Percentiles rank a stretch among this genome's conserved stretches.
Conservation (phyloP, 2,888 invertebrate species). For the Drosophila nigricruria region DNA sequence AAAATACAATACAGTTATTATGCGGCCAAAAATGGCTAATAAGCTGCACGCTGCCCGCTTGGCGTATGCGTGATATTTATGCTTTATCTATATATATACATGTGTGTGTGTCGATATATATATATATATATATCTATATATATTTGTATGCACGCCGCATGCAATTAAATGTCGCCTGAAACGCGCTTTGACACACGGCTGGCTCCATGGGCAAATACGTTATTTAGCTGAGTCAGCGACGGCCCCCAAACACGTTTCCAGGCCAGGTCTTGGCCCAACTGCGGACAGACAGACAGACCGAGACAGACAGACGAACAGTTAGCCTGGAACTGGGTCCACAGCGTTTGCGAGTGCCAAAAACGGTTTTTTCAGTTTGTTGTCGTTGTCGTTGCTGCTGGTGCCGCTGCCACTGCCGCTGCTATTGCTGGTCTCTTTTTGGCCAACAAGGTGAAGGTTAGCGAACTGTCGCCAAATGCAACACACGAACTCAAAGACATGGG, state of each 20-base stretch:
- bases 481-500: conserved; percentile 24
- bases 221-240: conserved; percentile 62
- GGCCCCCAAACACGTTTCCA: conserved; percentile 71
- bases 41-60: conserved; percentile 45
- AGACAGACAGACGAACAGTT: conserved; percentile 16
- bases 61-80: conserved; percentile 69
- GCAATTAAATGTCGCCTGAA: conserved; percentile 60
- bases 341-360: conserved; percentile 45
- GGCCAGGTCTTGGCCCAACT: conserved; percentile 55
- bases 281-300: conserved; percentile 13
- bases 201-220: conserved; percentile 22
- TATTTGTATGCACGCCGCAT: conserved; percentile 23
- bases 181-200: conserved; percentile 37
- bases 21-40: conserved; percentile 46
- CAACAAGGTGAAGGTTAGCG: conserved; percentile 75
- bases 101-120: background rate
- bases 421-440: conserved; percentile 49
- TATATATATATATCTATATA: background rate
- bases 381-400: conserved; percentile 1
- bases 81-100: background rate
- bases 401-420: conserved; percentile 1
- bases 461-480: conserved; percentile 57
- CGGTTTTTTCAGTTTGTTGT: conserved; percentile 19
- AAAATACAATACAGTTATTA: conserved; percentile 22
- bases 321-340: conserved; percentile 57